These are phyloP conservation scores for Macropis europaea DNA, from an alignment of 2,888 invertebrate genomes.

Conservation along the genomic window DNA sequence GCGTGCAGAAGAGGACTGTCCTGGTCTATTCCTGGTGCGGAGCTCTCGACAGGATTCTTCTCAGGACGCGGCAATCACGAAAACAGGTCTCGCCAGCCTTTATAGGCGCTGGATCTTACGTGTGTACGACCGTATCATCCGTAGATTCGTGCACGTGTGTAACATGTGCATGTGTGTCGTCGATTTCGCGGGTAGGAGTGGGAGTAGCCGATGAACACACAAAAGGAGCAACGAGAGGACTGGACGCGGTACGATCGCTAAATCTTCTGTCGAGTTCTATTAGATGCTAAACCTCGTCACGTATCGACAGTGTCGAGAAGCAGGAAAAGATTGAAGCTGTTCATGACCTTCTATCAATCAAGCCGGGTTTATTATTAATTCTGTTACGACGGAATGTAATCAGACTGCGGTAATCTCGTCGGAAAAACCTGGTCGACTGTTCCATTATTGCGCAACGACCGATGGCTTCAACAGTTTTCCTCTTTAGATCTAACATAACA, in stretches of 20 bases:
- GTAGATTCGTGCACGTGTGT: constrained; percentile 21
- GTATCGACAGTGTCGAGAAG: constrained; percentile 29
- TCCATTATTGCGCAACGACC: no score
- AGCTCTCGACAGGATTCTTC: constrained; percentile 53
- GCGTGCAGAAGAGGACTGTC: constrained; percentile 48
- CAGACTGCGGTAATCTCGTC: neutral
- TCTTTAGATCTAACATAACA: no score
- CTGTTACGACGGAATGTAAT: constrained; percentile 16
- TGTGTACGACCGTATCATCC: constrained; percentile 38
- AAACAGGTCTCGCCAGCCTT: constrained; percentile 65
- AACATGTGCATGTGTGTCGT: constrained; percentile 5
- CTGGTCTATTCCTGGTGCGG: constrained; percentile 48
- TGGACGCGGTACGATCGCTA: constrained; percentile 8
- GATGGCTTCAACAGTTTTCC: no score
- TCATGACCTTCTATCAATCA: constrained; percentile 7
- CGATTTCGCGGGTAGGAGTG: constrained; percentile 20
- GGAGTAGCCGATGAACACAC: constrained; percentile 13
- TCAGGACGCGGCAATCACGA: constrained; percentile 47
- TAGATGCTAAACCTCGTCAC: constrained; percentile 38
- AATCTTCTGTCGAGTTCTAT: constrained; percentile 12
- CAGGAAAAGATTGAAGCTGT: constrained; percentile 13
- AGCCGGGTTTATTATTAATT: constrained; percentile 20
- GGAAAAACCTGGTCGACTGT: no score
- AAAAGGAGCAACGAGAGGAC: constrained; percentile 1
- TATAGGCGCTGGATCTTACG: constrained; percentile 45